Evolutionary conservation across 35 echinoderm and acorn worm genomes (phyloP).

Genomic region (Patiria miniata): DNA sequence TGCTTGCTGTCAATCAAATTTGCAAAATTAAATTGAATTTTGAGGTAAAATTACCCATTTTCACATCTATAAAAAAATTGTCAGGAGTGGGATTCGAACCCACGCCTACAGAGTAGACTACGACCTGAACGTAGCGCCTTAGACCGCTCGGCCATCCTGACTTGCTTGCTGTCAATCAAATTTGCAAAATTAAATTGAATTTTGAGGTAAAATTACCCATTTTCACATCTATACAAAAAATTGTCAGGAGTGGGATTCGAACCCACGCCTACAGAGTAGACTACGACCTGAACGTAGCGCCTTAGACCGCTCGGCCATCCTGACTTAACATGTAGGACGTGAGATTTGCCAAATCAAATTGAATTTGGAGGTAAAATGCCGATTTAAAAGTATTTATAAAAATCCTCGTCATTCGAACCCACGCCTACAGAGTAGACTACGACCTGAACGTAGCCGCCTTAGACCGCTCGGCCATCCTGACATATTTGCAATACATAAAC

Average conservation of each 20-base stretch:
- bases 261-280: conserved; percentile 63
- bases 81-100: conserved; percentile 79
- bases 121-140: conserved; percentile 82
- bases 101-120: conserved; percentile 82
- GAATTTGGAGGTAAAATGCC: too few relatives aligned
- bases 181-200: too few relatives aligned
- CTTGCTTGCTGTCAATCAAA: too few relatives aligned
- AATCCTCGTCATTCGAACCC: too few relatives aligned
- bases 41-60: too few relatives aligned
- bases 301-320: conserved; percentile 45
- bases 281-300: conserved; percentile 50
- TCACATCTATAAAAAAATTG: not conserved
- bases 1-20: not conserved
- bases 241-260: conserved; percentile 64
- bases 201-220: too few relatives aligned
- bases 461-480: conserved; percentile 41
- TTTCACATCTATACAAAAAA: too few relatives aligned
- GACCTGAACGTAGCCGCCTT: conserved; percentile 49
- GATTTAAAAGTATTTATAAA: too few relatives aligned
- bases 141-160: conserved; percentile 83
- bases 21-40: too few relatives aligned
- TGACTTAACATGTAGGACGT: too few relatives aligned
- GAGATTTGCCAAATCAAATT: too few relatives aligned
- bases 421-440: conserved; percentile 69
- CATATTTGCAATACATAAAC: too few relatives aligned